Base-by-base conservation (phyloP, 2,888 invertebrate species). In the Andrena camellia region DNA sequence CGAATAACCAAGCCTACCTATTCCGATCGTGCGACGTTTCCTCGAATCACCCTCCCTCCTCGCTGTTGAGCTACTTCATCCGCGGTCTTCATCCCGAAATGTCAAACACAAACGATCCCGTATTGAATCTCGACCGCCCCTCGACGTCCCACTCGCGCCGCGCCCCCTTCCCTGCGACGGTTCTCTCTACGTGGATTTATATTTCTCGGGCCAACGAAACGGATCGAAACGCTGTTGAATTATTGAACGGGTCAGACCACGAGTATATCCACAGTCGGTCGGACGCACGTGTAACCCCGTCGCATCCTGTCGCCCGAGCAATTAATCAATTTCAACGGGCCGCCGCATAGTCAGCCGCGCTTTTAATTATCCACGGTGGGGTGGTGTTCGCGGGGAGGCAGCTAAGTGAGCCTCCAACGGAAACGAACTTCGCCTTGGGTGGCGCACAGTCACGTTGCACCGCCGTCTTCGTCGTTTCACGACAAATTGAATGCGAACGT, bases 151-250 rank as follows among this genome's bases (percentile, higher is more conserved):
- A 0, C 20, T 20, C 57, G 13, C 17, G 23, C 23, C 26, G 20
- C 20, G n/a, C 2, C 52, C 20, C 6, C 23, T 6, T 2, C 5
- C 63, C 20, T 0, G 26, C 64, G 17, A 35, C 20, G 48, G 4
- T 23, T 35, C 35, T 26, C 23, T 17, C n/a, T 10, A 64, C 20
- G 54, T 73, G 57, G 59, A 72, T 78, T 72, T 74, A 42, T 42
- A 48, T 57, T 74, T 67, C 57, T 26, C n/a, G 17, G 35, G 20
- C 33, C 13, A 17, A 26, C 33, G 70, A 70, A 74, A 74, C 66
- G 29, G 70, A 82, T 82, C 80, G 74, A 71, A 74, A 71, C 54
- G 13, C 17, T 23, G 50, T 10, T 80, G 80, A 80, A 82, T 82
- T 82, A 80, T 80, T 71, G 75, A 82, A 10, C 67, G 33, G 64